Conservation (phyloP, 2,113 vertebrate species). For the Petrocephalus zakoni region DNA sequence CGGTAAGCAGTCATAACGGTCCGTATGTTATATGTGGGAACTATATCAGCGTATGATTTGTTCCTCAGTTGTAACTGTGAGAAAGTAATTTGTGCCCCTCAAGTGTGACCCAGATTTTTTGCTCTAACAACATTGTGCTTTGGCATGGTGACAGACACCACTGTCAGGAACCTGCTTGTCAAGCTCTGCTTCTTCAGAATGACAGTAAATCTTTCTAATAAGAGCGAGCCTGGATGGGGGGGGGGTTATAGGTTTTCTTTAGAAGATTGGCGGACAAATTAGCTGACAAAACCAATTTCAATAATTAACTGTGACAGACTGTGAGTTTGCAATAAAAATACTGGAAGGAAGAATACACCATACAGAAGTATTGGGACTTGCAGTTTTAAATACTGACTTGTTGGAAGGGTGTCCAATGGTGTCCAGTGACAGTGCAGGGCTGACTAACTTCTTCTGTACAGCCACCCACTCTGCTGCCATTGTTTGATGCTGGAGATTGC, state of each 20-base stretch:
- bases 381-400: no score
- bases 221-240: not conserved
- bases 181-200: not conserved
- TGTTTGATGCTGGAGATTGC: not conserved
- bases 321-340: not conserved
- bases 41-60: not conserved
- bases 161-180: not conserved
- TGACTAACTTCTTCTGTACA: no score
- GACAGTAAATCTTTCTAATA: not conserved
- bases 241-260: not conserved
- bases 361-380: not conserved
- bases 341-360: not conserved
- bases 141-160: not conserved
- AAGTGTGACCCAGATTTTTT: not conserved
- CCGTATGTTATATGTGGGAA: not conserved
- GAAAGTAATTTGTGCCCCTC: not conserved
- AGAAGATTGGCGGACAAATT: not conserved
- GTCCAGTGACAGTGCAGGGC: no score
- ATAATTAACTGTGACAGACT: not conserved
- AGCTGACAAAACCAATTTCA: not conserved
- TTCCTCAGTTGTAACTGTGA: not conserved
- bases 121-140: not conserved
- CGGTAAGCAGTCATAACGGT: not conserved
- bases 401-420: no score
- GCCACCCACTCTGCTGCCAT: not conserved